phyloP scores from a whole-genome alignment of 2,888 invertebrate genomes.

The Metacarcinus magister region DNA sequence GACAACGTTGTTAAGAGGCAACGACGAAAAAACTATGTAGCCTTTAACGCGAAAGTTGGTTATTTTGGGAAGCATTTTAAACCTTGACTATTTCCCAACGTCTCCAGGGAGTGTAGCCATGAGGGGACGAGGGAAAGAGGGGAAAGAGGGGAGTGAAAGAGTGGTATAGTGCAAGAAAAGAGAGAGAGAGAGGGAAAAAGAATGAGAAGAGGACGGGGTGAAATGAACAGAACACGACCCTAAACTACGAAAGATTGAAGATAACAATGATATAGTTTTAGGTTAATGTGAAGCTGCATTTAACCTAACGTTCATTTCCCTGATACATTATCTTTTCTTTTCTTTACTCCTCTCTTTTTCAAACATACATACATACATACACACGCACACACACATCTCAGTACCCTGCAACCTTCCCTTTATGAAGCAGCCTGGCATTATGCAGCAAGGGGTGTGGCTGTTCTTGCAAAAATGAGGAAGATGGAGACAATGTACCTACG shows the following conservation, averaged over 20 bases:
- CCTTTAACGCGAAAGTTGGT: not conserved
- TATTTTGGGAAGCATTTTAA: conserved; percentile 28
- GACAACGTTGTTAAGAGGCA: not conserved
- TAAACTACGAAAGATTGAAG: no score
- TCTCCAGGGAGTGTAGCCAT: not conserved
- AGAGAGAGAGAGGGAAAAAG: not conserved
- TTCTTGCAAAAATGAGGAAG: conserved; percentile 8
- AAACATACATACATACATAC: not conserved
- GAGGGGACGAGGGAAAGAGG: not conserved
- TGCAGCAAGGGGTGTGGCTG: not conserved
- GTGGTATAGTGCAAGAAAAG: not conserved
- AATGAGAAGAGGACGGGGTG: not conserved
- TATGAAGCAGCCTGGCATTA: not conserved
- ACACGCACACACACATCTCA: not conserved
- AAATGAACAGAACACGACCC: not conserved
- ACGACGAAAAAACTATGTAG: not conserved
- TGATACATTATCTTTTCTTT: not conserved
- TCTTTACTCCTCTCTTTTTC: not conserved
- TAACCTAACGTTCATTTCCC: not conserved
- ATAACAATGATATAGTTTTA: no score
- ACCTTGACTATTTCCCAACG: not conserved
- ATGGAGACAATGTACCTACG: not conserved
- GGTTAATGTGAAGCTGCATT: no score
- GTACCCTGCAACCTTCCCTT: no score
- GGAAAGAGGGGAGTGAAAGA: no score